phyloP scores from a whole-genome alignment of 1,140 invertebrate species.

The Pachyrhynchus sulphureomaculatus region DNA sequence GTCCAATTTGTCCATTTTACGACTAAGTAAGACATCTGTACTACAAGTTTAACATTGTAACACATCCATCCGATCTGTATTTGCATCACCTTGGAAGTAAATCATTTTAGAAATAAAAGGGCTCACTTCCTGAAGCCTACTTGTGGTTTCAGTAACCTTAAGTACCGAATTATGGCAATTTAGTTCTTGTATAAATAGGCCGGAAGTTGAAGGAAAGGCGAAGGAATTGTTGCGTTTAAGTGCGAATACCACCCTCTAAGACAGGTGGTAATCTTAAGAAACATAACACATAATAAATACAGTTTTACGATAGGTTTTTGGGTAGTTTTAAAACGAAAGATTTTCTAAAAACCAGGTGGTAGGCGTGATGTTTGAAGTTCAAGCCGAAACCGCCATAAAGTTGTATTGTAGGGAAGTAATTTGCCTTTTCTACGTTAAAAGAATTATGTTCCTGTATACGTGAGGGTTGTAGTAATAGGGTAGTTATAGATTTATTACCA shows the following conservation, averaged over 20 bases:
- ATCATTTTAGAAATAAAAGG: slow-evolving; percentile 1
- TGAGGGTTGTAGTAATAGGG: slow-evolving; percentile 19
- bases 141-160: slow-evolving; percentile 27
- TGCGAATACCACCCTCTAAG: slow-evolving; percentile 31
- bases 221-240: slow-evolving; percentile 22
- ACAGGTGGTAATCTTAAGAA: slow-evolving; percentile 35
- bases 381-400: slow-evolving; percentile 14
- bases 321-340: slow-evolving; percentile 23
- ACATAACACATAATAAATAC: slow-evolving; percentile 29
- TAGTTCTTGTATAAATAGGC: slow-evolving; percentile 18
- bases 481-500: slow-evolving; percentile 22
- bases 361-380: slow-evolving; percentile 38
- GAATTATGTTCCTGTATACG: slow-evolving; percentile 8
- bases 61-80: neutral
- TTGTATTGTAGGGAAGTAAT: slow-evolving; percentile 20
- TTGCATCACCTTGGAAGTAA: slow-evolving; percentile 13
- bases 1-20: slow-evolving; percentile 7
- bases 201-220: slow-evolving; percentile 24
- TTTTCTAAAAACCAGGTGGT: slow-evolving; percentile 37
- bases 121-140: slow-evolving; percentile 9
- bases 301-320: slow-evolving; percentile 17
- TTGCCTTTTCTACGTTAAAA: slow-evolving; percentile 6
- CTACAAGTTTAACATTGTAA: neutral
- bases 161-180: slow-evolving; percentile 35
- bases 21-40: slow-evolving; percentile 9